Evolutionary conservation across 2,888 invertebrate species (phyloP), one percentile per base, ranked within the genome.

Genomic region (Sepiola atlantica): DNA sequence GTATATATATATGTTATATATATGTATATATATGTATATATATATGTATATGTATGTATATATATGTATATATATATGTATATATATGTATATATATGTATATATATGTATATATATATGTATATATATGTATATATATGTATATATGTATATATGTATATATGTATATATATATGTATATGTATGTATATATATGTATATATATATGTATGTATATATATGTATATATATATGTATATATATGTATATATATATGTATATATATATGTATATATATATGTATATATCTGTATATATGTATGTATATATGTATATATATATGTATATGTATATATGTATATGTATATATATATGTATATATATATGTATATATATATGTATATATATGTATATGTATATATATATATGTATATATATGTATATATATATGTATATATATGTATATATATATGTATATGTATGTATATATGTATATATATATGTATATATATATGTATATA

Each of bases 141-240:
- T 77, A 77, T 77, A n/a, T 77, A 77, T 77, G 10, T 77, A 77
- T 77, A 77, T 77, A 77, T 77, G 8, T 77, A n/a, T 77, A 77
- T 77, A 77, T 77, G 8, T 77, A 77, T 77, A 77, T 77, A n/a
- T 77, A 77, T 77, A n/a, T 77, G 8, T 77, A 24, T 77, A 77
- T 77, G 77, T 77, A 77, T 77, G 24, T 77, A 77, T 77, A 24
- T 77, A 77, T n/a, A n/a, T n/a, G 24, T 77, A 77, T 77, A 77
- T 77, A 77, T 77, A 77, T 77, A 77, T 77, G 77, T 77, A 77
- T 77, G 24, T 77, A 77, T 77, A 77, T 77, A 77, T 77, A 77
- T 77, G 24, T 77, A 77, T 77, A 77, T 77, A 77, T 77, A 24
- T 77, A 77, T 77, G 24, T 77, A 77, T 77, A 77, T 77, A 77